Percentiles rank a stretch among this genome's conserved stretches.
Conservation (phyloP, 2,888 invertebrate genomes). For the Oasisia sp. region DNA sequence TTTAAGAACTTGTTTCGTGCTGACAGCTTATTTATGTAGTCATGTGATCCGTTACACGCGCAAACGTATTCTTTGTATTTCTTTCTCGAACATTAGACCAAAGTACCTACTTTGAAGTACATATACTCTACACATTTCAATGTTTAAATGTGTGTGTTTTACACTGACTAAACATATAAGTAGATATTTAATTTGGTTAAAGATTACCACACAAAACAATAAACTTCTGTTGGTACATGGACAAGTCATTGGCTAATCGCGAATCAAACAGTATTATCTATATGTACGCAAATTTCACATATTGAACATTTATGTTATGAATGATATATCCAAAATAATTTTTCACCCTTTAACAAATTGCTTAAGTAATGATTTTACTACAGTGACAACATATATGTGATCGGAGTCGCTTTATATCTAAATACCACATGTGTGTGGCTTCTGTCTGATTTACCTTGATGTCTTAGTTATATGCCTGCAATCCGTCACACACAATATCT, state of each 20-base stretch:
- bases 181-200: neutral
- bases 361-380: neutral
- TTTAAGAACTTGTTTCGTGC: constrained; percentile 1
- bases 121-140: neutral
- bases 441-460: neutral
- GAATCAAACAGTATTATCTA: neutral
- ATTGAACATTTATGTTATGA: neutral
- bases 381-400: neutral
- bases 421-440: neutral
- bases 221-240: too few relatives aligned
- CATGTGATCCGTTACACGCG: neutral
- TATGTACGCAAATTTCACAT: neutral
- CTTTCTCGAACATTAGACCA: neutral
- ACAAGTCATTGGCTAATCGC: neutral
- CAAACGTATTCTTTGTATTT: neutral
- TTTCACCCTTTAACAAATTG: neutral
- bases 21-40: neutral
- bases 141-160: neutral
- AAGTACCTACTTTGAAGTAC: neutral
- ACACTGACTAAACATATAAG: neutral
- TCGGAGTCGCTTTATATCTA: neutral
- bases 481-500: neutral
- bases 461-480: neutral
- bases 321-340: neutral
- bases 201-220: too few relatives aligned